Evolutionary conservation across 2,888 invertebrate genomes (phyloP), one percentile per base, ranked within the genome.

Genomic region (Dryococelus australis): DNA sequence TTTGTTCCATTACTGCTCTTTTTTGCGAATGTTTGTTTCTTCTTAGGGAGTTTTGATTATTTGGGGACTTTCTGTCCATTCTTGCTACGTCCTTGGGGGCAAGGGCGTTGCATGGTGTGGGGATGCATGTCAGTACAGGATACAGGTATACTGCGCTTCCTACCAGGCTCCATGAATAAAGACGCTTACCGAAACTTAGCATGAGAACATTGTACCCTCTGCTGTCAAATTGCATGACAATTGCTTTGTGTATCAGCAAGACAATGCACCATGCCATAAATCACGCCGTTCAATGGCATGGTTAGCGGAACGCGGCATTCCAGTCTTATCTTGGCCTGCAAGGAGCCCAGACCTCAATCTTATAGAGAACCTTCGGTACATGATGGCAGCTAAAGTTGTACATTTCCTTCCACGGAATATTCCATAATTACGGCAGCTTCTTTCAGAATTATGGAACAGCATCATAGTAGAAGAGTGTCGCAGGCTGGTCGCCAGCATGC

Each of bases 321-420:
- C 24, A 16, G 24, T 79, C 9, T 79, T 79, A 79, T 16, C 79
- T 26, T 79, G 79, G 79, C 79, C 79, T 79, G 79, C 79, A 10
- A 24, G 79, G 79, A 79, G 79, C 20, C 79, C 79, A 16, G 79
- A 79, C 20, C 79, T 79, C 79, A 79, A 79, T 79, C 79, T 16
- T 8, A 79, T 16, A 10, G 79, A 79, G 16, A 79, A 79, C 20
- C 27, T 79, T 26, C 16, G 79, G 79, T 6, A 79, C 27, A 79
- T 79, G 8, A 79, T 79, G 79, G 8, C 79, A 79, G 79, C 79
- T 79, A 79, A 16, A 79, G 79, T 79, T 79, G 79, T 79, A 16
- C 79, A 27, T 10, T 8, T 6, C 6, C 9, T 16, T 24, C 79
- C 79, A 20, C n/a, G 79, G 20, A 79, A 79, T 79, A 79, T 79